Conservation (phyloP, 2,113 vertebrate genomes). For the Cynocephalus volans region DNA sequence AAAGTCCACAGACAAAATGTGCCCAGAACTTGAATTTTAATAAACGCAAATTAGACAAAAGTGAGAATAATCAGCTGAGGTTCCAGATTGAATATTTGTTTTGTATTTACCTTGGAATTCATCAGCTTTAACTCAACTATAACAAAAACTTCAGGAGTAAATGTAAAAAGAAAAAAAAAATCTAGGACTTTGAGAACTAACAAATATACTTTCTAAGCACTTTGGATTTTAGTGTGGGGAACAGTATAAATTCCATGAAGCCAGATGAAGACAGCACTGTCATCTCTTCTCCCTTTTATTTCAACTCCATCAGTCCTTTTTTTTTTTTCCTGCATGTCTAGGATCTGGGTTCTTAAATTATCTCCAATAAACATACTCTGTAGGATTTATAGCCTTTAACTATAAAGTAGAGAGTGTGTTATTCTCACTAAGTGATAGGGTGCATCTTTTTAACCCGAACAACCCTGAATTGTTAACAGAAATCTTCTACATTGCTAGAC, state of each 20-base stretch:
- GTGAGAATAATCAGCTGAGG: constrained; percentile 3
- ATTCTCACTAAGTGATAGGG: neutral
- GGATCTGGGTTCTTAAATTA: constrained; percentile 31
- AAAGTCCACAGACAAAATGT: constrained; percentile 43
- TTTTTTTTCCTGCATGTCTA: neutral
- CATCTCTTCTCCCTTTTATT: neutral
- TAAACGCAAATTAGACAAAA: constrained; percentile 58
- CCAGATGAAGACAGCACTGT: neutral
- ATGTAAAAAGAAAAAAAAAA: neutral
- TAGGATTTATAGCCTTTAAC: neutral
- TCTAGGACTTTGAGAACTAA: neutral
- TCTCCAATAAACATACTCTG: neutral
- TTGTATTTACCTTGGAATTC: constrained; percentile 60
- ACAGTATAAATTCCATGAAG: neutral
- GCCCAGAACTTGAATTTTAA: constrained; percentile 73
- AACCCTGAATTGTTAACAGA: neutral
- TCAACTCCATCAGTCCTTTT: neutral
- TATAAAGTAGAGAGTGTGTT: neutral
- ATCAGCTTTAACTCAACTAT: neutral
- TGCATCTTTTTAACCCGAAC: neutral
- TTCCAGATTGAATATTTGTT: constrained; percentile 25
- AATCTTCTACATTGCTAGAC: neutral
- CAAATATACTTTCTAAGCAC: neutral
- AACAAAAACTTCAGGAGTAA: neutral
- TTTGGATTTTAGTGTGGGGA: neutral